Base-by-base conservation (phyloP, 2,113 vertebrate genomes). In the Periophthalmus modestus region DNA sequence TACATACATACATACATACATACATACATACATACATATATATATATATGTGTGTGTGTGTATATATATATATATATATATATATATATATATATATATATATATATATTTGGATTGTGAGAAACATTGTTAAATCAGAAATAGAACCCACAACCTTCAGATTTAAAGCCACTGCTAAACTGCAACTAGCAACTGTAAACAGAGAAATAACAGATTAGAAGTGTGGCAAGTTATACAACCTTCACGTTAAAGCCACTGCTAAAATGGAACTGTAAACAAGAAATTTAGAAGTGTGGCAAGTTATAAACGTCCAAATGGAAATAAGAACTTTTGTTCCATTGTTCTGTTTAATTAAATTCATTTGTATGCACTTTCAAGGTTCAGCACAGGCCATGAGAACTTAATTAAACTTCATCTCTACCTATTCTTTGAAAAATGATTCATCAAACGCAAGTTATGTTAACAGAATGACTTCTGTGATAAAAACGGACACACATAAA, bases 341-440 rank as follows among this genome's bases (percentile, higher is more conserved):
- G 59, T 62, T 62, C 28, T 2, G 6, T 62, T 62, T 34, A 62
- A 62, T 62, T 62, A 62, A 62, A 62, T 62, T 34, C 14, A 62
- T 24, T 28, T 24, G 23, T 28, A 24, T 10, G 39, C 7, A 11
- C 28, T 16, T 62, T 39, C 62, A 39, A 39, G 62, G 62, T 39
- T 65, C 33, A 65, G 19, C 9, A 39, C 16, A n/a, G 34, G 33
- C 33, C 33, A 39, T 43, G 33, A 12, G 18, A 65, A 65, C 34
- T 9, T 4, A 65, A 65, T 39, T 11, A 65, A 39, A 33, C 12
- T 24, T 12, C 4, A 24, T 59, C 59, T 55, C 7, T n/a, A n/a
- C 52, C n/a, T 62, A 34, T 62, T 34, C 24, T 62, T 16, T 62
- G 28, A 28, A 33, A 33, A 62, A 16, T 62, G 13, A 62, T 62